Percentiles rank a stretch among this genome's conserved stretches.
phyloP scores from a whole-genome alignment of 2,888 invertebrate genomes.

The Leucophora obtusa region DNA sequence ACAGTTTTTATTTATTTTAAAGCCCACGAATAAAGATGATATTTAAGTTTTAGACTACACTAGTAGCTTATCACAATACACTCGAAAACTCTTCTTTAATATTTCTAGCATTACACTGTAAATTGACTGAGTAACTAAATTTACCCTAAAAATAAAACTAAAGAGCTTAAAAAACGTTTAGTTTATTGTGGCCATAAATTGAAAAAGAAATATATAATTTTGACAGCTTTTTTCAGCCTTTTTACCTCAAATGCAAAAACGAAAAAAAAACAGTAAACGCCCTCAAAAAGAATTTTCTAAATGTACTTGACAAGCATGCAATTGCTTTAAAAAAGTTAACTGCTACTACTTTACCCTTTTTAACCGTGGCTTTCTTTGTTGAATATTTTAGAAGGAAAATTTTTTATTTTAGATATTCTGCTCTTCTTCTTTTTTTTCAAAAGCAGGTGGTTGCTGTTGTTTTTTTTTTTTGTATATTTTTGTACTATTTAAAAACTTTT shows the following conservation, averaged over 20 bases:
- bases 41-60: no score
- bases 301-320: slow-evolving; percentile 63
- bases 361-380: slow-evolving; percentile 54
- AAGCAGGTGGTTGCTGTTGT: slow-evolving; percentile 48
- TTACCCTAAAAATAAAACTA: background rate
- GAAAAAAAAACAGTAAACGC: slow-evolving; percentile 34
- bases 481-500: slow-evolving; percentile 25
- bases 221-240: slow-evolving; percentile 57
- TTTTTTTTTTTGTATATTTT: slow-evolving; percentile 24
- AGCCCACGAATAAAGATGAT: no score
- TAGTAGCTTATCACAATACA: no score
- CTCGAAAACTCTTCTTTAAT: no score
- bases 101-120: no score
- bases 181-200: slow-evolving; percentile 57
- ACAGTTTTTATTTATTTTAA: no score
- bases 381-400: slow-evolving; percentile 59
- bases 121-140: no score
- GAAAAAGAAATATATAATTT: slow-evolving; percentile 55
- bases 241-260: slow-evolving; percentile 39
- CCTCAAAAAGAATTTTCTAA: slow-evolving; percentile 45
- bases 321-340: slow-evolving; percentile 40
- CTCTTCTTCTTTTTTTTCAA: slow-evolving; percentile 23
- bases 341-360: slow-evolving; percentile 28
- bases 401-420: slow-evolving; percentile 14
- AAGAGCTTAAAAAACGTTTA: slow-evolving; percentile 23